These are phyloP conservation scores for Chironomus tentans DNA, from an alignment of 2,888 invertebrate genomes.

Conservation along the genomic window DNA sequence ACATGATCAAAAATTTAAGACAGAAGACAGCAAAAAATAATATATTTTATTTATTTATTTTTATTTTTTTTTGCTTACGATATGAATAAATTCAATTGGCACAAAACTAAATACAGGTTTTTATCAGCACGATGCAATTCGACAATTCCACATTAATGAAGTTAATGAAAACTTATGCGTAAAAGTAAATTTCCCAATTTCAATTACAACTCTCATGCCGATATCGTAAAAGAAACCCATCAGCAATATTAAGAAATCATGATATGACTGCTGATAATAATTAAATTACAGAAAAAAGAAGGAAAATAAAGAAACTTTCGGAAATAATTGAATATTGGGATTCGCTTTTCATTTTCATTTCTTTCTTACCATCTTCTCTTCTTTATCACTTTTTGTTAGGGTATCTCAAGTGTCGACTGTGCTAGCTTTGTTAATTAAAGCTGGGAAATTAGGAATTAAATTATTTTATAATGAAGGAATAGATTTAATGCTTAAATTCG, in stretches of 20 bases:
- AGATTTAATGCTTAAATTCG: too few species aligned
- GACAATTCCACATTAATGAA: not conserved
- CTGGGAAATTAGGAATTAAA: too few species aligned
- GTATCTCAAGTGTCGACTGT: too few species aligned
- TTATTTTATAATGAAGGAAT: too few species aligned
- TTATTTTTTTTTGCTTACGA: not conserved
- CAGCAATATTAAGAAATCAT: not conserved
- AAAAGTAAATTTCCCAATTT: conserved; percentile 2
- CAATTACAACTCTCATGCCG: not conserved
- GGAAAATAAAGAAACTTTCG: not conserved
- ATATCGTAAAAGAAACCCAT: not conserved
- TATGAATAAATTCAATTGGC: not conserved
- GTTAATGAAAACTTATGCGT: conserved; percentile 1
- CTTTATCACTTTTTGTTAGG: too few species aligned
- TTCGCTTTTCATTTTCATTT: conserved; percentile 1
- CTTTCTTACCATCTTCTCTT: not conserved
- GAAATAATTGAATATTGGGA: conserved; percentile 4
- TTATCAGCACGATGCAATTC: conserved; percentile 1
- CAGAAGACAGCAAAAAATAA: too few species aligned
- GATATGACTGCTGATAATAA: conserved; percentile 1
- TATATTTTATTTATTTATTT: not conserved
- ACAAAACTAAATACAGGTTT: not conserved
- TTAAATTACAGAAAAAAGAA: not conserved
- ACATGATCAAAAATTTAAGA: too few species aligned
- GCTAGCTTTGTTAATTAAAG: too few species aligned